Conservation (phyloP, 30 jellyfish, hydroid and myxozoan genomes). For the Aurelia coerulea region DNA sequence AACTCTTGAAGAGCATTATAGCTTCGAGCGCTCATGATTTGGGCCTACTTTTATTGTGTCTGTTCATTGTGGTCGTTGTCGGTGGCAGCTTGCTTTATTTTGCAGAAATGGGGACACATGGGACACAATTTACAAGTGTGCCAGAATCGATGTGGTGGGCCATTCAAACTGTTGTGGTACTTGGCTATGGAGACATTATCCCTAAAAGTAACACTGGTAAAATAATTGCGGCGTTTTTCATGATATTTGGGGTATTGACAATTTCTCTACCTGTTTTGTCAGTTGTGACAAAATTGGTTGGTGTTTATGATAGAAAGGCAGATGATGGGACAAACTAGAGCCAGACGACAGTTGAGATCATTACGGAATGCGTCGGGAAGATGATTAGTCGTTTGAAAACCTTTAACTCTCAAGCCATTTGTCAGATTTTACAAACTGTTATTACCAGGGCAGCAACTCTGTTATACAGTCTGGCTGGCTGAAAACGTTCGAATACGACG, state of each 20-base stretch:
- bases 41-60: conserved; percentile 63
- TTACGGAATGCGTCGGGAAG: too few relatives aligned
- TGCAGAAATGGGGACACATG: conserved; percentile 47
- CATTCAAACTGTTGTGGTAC: conserved; percentile 81
- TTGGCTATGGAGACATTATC: conserved; percentile 83
- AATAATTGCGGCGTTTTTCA: conserved; percentile 76
- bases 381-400: too few relatives aligned
- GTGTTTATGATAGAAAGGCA: conserved; percentile 29
- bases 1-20: conserved; percentile 34
- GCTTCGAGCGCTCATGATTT: conserved; percentile 75
- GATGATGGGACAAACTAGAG: too few relatives aligned
- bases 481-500: too few relatives aligned
- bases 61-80: conserved; percentile 59
- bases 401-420: too few relatives aligned
- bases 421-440: too few relatives aligned
- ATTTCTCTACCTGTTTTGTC: conserved; percentile 85
- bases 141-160: conserved; percentile 94
- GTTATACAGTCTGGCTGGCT: too few relatives aligned
- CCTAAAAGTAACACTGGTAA: conserved; percentile 77
- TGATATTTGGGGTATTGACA: conserved; percentile 83
- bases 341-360: too few relatives aligned
- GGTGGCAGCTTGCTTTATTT: conserved; percentile 79
- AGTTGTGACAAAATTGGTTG: conserved; percentile 73
- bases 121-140: conserved; percentile 70
- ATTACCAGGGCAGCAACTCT: too few relatives aligned